A percentile compares a stretch with the other conserved stretches of the same genome.
Evolutionary conservation across 2,888 invertebrate species (phyloP).

Genomic region (Rutpela maculata): DNA sequence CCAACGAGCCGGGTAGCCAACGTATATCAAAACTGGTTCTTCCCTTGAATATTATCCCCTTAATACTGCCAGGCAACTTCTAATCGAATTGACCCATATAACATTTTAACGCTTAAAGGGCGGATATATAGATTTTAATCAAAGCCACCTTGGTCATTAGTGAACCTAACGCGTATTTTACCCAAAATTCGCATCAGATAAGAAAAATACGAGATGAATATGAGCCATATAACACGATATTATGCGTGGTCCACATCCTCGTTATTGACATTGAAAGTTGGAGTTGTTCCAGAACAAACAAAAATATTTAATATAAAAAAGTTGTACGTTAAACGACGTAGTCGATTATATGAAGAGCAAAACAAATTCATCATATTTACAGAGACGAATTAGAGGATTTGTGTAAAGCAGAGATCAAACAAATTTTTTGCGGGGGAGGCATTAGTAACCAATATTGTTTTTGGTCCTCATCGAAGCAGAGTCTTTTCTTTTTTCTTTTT

Average conservation of each 20-base stretch:
- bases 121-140: too few relatives aligned
- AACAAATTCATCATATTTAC: constrained; percentile 16
- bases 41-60: too few relatives aligned
- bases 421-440: not conserved
- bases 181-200: not conserved
- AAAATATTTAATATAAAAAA: constrained; percentile 17
- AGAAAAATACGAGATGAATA: not conserved
- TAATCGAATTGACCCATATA: too few relatives aligned
- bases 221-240: not conserved
- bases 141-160: not conserved
- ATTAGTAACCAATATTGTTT: too few relatives aligned
- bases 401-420: not conserved
- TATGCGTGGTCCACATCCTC: constrained; percentile 9
- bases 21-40: too few relatives aligned
- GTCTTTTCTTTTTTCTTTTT: too few relatives aligned
- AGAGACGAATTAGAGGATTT: not conserved
- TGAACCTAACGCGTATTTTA: not conserved
- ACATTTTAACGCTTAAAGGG: too few relatives aligned
- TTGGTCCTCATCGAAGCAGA: too few relatives aligned
- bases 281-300: constrained; percentile 45
- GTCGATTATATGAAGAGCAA: constrained; percentile 1
- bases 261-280: constrained; percentile 51
- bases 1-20: too few relatives aligned
- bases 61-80: too few relatives aligned
- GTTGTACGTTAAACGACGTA: constrained; percentile 14